These are phyloP conservation scores for Taenaris catops DNA, from an alignment of 2,888 invertebrate species.

Conservation along the genomic window DNA sequence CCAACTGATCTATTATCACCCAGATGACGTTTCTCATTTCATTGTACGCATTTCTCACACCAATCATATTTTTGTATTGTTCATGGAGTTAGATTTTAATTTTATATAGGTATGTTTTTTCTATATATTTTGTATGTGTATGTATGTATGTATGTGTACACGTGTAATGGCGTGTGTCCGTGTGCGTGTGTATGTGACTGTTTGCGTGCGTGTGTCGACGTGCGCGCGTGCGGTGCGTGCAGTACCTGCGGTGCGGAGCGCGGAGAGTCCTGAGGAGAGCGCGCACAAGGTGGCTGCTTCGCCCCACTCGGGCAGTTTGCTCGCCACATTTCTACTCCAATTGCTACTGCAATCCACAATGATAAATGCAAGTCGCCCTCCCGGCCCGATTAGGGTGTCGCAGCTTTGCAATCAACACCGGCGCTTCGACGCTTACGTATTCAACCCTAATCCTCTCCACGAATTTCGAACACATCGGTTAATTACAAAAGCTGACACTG, in stretches of 20 bases:
- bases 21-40: no score
- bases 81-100: no score
- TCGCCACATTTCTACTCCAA: conserved; percentile 62
- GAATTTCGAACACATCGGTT: neutral
- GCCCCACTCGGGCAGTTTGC: conserved; percentile 68
- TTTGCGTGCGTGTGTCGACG: conserved; percentile 2
- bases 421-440: no score
- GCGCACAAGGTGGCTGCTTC: conserved; percentile 64
- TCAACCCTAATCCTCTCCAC: neutral
- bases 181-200: neutral
- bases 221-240: conserved; percentile 6
- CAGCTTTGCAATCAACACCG: conserved; percentile 14
- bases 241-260: conserved; percentile 51
- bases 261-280: conserved; percentile 42
- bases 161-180: neutral
- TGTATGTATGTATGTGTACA: conserved; percentile 3
- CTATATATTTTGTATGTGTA: neutral
- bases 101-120: no score
- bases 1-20: no score
- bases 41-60: no score
- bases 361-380: conserved; percentile 25
- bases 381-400: conserved; percentile 3
- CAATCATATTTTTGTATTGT: no score
- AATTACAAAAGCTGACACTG: conserved; percentile 5
- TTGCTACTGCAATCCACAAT: conserved; percentile 68